Evolutionary conservation across 2,797 vertebrate species (phyloP), one percentile per base, ranked within the genome.

Genomic region (Florisuga fusca): DNA sequence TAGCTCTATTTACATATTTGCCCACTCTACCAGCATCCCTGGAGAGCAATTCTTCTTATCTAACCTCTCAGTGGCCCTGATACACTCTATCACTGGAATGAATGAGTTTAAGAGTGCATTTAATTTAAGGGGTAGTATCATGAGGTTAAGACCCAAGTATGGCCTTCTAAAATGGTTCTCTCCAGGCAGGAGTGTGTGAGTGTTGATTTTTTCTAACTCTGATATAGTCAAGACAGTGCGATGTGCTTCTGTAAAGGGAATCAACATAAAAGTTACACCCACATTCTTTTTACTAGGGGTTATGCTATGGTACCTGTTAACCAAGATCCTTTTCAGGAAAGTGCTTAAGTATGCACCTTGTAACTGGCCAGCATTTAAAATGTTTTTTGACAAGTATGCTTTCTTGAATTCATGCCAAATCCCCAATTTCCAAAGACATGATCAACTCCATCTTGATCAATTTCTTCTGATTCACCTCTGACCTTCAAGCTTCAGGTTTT

Each of bases 31-130:
- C 48, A 84, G 38, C 26, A 41, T 94, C 96, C 91, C 96, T n/a
- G 48, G 96, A 93, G 96, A 94, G 94, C 93, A 94, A 96, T 96
- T 31, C 27, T 25, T 96, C 93, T 90, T 94, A 67, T 15, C 73
- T 95, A 95, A 96, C 95, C 96, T 94, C 15, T 1, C 90, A 63
- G 33, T 95, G 96, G 91, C 95, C 96, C 77, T 95, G 48, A 31
- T 94, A 79, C 18, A 21, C 59, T 12, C 59, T 87, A 38, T 90
- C 50, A 45, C 51, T 48, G 43, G 38, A 91, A 93, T 68, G 80
- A 74, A 93, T 93, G 90, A 87, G 33, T 89, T 94, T 94, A 84
- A 94, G 87, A 95, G 51, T 41, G 20, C 89, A 74, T 95, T 95
- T 93, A 90, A 93, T 95, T 96, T 94, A 77, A 93, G 38, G 76